Evolutionary conservation across 1,140 invertebrate species (phyloP).

Genomic region (Tetramorium parvispinum): DNA sequence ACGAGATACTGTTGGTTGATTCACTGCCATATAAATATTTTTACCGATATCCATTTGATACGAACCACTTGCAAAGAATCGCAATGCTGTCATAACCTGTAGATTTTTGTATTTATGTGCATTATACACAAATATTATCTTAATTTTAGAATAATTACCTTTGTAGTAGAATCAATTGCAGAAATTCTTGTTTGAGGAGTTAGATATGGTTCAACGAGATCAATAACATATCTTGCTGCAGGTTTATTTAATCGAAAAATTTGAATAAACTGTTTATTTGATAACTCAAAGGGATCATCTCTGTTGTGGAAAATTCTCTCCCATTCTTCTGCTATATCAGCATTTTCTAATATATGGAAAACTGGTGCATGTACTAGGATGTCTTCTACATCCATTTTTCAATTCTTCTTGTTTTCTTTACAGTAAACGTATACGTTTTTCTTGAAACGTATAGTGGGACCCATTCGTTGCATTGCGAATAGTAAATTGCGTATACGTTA

Average conservation of each 20-base stretch:
- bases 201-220: neutral
- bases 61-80: neutral
- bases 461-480: conserved; percentile 1
- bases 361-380: too few relatives aligned
- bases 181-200: neutral
- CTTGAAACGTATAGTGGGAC: neutral
- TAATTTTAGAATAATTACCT: conserved; percentile 6
- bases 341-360: too few relatives aligned
- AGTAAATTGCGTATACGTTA: neutral
- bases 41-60: neutral
- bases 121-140: neutral
- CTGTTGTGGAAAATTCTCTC: too few relatives aligned
- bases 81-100: neutral
- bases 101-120: neutral
- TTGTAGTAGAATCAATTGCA: neutral
- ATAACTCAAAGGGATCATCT: neutral
- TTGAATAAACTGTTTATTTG: neutral
- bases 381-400: neutral
- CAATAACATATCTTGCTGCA: neutral
- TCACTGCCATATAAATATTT: neutral
- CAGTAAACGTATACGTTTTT: conserved; percentile 3
- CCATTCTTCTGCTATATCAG: too few relatives aligned
- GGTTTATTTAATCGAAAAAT: neutral
- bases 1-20: neutral
- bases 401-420: neutral